Base-by-base conservation (phyloP, 2,113 vertebrate genomes). In the Scortum barcoo region DNA sequence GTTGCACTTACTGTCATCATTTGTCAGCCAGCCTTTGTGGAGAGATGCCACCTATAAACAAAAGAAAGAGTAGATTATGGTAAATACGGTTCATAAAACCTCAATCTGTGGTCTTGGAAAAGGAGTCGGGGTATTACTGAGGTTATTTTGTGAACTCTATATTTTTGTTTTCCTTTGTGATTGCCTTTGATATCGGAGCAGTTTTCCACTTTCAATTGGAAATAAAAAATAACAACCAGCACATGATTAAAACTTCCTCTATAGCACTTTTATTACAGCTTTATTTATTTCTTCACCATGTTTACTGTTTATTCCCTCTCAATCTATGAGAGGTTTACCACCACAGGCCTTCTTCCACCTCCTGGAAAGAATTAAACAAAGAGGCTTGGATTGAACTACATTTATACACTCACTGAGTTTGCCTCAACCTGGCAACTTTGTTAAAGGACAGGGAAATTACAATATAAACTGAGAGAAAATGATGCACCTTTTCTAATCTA, bases 221-320 rank as follows among this genome's bases (percentile, higher is more conserved):
- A 83, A 89, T 87, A 78, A 73, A 86, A 86, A 84, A 76, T 56
- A 81, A 87, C 54, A 88, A 77, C 57, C 22, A 70, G 68, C 3
- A 48, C 26, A 75, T 81, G 72, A 86, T 86, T 71, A 84, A 81
- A 84, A 78, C 66, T 84, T 90, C 86, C 87, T 87, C 66, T 83
- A 53, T 54, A 53, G 40, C 7, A 44, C 24, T 92, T 93, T 90
- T 81, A 86, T 85, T 81, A 77, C 53, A 83, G 66, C 75, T 90
- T 71, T 89, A 90, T 91, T 86, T 88, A 67, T 89, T 90, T 93
- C 11, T 71, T 82, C 75, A 83, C 72, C 65, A 80, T 89, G 84
- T 92, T 93, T 88, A 83, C 71, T 88, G 83, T 93, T 92, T 91
- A 78, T 84, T 90, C 74, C 72, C 53, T 72, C 20, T 50, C 68